Evolutionary conservation across 2,113 vertebrate genomes (phyloP).

Genomic region (Chelonoidis abingdonii): DNA sequence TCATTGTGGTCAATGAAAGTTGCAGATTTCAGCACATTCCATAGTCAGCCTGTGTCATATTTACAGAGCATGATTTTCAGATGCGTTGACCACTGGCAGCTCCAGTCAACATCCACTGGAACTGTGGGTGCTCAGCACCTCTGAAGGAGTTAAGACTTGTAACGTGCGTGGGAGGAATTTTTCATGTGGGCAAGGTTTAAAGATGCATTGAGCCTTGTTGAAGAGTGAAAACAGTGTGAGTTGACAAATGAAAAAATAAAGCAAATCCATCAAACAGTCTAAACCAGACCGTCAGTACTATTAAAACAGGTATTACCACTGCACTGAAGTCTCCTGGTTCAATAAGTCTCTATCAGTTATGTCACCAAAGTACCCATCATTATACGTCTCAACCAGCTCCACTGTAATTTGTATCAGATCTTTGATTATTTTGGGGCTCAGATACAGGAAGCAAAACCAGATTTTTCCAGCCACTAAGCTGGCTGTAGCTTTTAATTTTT

Average conservation of each 20-base stretch:
- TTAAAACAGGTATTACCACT: conserved; percentile 81
- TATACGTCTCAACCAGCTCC: neutral
- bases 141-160: fast-evolving
- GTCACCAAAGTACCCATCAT: fast-evolving
- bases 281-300: conserved; percentile 10
- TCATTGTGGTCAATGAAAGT: neutral
- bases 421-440: neutral
- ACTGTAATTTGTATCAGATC: fast-evolving
- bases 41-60: fast-evolving
- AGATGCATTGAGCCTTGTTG: conserved; percentile 78
- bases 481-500: neutral
- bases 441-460: neutral
- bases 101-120: fast-evolving
- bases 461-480: neutral
- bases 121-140: neutral
- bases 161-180: fast-evolving
- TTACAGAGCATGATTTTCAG: neutral
- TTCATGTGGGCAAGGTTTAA: neutral
- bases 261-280: neutral
- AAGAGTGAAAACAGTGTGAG: neutral
- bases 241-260: neutral
- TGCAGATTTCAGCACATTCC: fast-evolving
- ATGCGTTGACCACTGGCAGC: neutral
- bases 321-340: neutral
- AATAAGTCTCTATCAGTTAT: neutral